A percentile compares a stretch with the other conserved stretches of the same genome.
Conservation (phyloP, 1,140 invertebrate genomes). For the Sitobion miscanthi region DNA sequence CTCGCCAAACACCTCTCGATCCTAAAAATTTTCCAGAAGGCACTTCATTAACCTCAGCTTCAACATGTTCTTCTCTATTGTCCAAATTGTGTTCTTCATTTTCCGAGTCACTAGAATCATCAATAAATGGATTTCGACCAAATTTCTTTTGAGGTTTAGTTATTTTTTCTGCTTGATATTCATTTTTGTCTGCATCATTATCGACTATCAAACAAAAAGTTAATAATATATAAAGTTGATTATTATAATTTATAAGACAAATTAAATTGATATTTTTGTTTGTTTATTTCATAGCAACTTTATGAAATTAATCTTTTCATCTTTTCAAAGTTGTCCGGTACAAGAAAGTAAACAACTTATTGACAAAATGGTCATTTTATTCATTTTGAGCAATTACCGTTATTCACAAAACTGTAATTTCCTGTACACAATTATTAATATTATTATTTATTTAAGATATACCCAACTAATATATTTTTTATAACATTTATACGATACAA, state of each 20-base stretch:
- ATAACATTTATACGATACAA: too few species aligned
- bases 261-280: not conserved
- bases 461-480: too few species aligned
- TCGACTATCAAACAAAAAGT: conserved; percentile 32
- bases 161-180: conserved; percentile 45
- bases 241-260: not conserved
- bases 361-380: too few species aligned
- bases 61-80: not conserved
- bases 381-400: too few species aligned
- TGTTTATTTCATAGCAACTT: not conserved
- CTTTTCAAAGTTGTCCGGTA: not conserved
- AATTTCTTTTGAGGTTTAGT: conserved; percentile 34
- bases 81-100: conserved; percentile 3
- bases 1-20: conserved; percentile 47
- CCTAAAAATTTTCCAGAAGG: conserved; percentile 45
- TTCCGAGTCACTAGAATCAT: conserved; percentile 46
- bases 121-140: conserved; percentile 44
- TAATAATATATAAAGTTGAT: not conserved
- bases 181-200: not conserved
- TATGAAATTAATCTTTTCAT: not conserved
- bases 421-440: too few species aligned
- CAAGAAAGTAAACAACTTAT: not conserved
- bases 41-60: not conserved
- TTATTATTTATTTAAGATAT: too few species aligned
- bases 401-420: too few species aligned